A percentile compares a stretch with the other conserved stretches of the same genome.
Evolutionary conservation across 30 jellyfish, hydroid and myxozoan species (phyloP).

Genomic region (Nemopilema nomurai): DNA sequence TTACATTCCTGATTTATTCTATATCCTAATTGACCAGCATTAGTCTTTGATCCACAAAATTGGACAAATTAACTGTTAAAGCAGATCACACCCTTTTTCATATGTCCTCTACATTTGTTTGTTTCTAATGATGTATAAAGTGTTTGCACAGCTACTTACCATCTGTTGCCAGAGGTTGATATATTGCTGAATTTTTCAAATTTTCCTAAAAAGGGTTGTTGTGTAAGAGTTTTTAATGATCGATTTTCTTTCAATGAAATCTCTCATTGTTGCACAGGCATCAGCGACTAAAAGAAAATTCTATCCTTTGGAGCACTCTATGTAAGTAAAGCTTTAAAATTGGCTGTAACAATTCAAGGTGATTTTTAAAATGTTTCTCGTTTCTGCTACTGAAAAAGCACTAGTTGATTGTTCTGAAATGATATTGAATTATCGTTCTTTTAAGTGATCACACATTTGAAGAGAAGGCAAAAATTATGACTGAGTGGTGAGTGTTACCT

Average conservation of each 20-base stretch:
- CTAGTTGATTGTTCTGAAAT: background rate
- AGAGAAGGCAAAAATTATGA: constrained; percentile 59
- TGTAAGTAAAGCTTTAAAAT: constrained; percentile 38
- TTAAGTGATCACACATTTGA: constrained; percentile 54
- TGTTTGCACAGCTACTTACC: too few species aligned
- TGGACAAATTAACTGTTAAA: too few species aligned
- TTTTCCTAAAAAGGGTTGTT: background rate
- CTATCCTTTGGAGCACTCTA: constrained; percentile 76
- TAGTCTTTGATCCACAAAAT: too few species aligned
- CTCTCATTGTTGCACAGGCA: constrained; percentile 32
- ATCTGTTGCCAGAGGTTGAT: too few species aligned
- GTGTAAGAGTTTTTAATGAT: background rate
- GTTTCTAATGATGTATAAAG: too few species aligned
- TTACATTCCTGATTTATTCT: too few species aligned
- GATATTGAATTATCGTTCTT: background rate
- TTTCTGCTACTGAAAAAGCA: too few species aligned
- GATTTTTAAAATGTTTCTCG: background rate
- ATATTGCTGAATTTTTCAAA: too few species aligned
- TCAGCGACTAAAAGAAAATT: constrained; percentile 65
- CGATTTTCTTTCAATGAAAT: background rate
- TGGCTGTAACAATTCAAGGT: background rate
- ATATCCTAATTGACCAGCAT: too few species aligned
- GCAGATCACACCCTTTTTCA: background rate
- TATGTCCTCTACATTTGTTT: background rate
- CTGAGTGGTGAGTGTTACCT: constrained; percentile 59